These are phyloP conservation scores for Megalonaias nervosa DNA, from an alignment of 1,140 invertebrate species.

Conservation along the genomic window DNA sequence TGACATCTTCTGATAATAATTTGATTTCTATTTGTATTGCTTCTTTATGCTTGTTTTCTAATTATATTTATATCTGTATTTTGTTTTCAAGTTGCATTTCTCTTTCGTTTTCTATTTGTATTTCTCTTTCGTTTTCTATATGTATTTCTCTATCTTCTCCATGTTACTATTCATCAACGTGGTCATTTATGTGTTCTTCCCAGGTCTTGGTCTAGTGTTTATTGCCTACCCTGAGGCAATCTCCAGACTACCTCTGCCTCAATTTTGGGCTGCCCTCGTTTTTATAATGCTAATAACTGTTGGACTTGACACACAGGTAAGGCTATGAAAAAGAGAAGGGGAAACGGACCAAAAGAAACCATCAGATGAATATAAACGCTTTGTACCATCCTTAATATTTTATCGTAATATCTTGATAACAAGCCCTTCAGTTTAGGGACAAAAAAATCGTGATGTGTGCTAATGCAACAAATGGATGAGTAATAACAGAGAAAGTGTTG, in stretches of 20 bases:
- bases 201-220: constrained; percentile 76
- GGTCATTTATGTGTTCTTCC: constrained; percentile 2
- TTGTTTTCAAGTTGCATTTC: too few species aligned
- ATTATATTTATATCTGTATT: too few species aligned
- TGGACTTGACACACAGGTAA: constrained; percentile 69
- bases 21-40: too few species aligned
- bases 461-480: not conserved
- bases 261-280: constrained; percentile 88
- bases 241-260: constrained; percentile 83
- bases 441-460: not conserved
- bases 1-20: too few species aligned
- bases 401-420: too few species aligned
- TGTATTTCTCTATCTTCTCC: too few species aligned
- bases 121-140: too few species aligned
- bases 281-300: constrained; percentile 78
- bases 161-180: too few species aligned
- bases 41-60: too few species aligned
- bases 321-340: not conserved
- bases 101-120: too few species aligned
- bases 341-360: not conserved
- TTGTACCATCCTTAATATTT: too few species aligned
- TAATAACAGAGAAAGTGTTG: not conserved
- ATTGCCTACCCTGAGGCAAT: constrained; percentile 90
- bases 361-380: not conserved
- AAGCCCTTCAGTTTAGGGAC: not conserved